Conservation (phyloP, 2,113 vertebrate genomes). For the Tringa solitaria region DNA sequence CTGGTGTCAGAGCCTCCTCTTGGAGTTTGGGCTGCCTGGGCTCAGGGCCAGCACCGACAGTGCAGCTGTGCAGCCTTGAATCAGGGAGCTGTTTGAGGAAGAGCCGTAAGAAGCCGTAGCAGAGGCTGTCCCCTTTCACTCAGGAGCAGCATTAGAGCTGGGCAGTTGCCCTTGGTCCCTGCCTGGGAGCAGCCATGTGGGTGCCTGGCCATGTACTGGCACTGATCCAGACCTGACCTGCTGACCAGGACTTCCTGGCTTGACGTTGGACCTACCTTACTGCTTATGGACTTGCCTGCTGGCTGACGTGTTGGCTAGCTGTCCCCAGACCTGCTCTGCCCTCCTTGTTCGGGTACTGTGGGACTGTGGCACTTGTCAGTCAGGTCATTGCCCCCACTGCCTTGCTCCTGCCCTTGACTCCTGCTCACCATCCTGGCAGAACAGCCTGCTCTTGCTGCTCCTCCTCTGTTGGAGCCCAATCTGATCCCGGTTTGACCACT, state of each 20-base stretch:
- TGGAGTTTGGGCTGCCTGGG: neutral
- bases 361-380: neutral
- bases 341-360: neutral
- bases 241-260: neutral
- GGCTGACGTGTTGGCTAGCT: rapidly evolving
- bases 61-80: neutral
- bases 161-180: neutral
- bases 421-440: rapidly evolving
- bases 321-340: neutral
- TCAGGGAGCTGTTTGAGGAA: neutral
- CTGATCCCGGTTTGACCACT: neutral
- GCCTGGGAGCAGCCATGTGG: rapidly evolving
- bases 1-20: neutral
- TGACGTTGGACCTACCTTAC: neutral
- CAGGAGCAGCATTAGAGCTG: neutral
- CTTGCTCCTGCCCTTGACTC: neutral
- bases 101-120: neutral
- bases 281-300: neutral
- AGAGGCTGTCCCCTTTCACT: neutral
- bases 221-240: rapidly evolving
- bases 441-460: neutral
- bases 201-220: rapidly evolving
- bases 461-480: neutral
- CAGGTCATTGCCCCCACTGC: neutral
- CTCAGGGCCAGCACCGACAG: neutral